Evolutionary conservation across 2,888 invertebrate genomes (phyloP).

Genomic region (Meta bourneti): DNA sequence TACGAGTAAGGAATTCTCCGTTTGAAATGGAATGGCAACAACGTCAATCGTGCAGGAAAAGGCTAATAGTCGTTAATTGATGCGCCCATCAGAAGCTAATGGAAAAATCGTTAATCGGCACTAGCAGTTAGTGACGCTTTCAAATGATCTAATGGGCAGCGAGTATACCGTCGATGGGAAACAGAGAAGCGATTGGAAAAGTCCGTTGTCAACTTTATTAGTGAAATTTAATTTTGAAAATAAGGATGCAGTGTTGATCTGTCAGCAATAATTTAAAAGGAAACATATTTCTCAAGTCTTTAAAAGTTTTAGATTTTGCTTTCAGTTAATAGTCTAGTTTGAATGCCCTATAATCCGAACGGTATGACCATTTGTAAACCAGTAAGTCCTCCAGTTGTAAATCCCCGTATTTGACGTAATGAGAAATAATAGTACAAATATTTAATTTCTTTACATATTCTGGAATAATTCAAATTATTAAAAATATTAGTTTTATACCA

Average conservation of each 20-base stretch:
- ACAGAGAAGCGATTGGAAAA: neutral
- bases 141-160: constrained; percentile 30
- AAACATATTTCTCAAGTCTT: too few species aligned
- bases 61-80: constrained; percentile 57
- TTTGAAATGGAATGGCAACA: constrained; percentile 16
- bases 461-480: too few species aligned
- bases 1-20: constrained; percentile 12
- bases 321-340: too few species aligned
- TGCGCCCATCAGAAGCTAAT: constrained; percentile 30
- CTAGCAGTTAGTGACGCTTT: neutral
- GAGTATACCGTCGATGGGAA: constrained; percentile 17
- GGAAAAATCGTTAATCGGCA: constrained; percentile 52
- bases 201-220: neutral
- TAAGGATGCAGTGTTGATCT: neutral
- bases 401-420: too few species aligned
- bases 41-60: constrained; percentile 23
- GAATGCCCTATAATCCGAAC: too few species aligned
- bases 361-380: too few species aligned
- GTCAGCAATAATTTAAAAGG: neutral
- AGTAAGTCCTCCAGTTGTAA: too few species aligned
- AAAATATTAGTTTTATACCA: too few species aligned
- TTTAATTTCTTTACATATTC: too few species aligned
- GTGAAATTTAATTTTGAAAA: neutral
- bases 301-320: too few species aligned
- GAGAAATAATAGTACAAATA: too few species aligned